Conservation (phyloP, 2,888 invertebrate genomes). For the Dasypogon diadema region DNA sequence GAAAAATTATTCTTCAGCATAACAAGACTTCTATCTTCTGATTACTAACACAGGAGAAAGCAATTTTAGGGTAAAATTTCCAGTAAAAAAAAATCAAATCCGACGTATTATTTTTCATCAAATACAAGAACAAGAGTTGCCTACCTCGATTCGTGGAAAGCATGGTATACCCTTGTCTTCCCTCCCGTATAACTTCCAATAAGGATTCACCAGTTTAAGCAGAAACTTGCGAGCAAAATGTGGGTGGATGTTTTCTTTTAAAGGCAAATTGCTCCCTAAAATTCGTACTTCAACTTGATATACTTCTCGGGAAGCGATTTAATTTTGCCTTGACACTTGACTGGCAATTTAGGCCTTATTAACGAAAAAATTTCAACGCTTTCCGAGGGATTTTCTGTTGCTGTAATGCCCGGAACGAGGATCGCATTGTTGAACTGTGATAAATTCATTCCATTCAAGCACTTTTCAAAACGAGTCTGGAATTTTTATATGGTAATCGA, state of each 20-base stretch:
- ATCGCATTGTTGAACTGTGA: neutral
- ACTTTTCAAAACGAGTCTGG: neutral
- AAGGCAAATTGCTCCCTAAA: neutral
- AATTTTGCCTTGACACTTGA: constrained; percentile 36
- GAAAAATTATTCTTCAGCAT: no score
- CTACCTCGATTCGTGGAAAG: neutral
- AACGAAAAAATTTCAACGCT: constrained; percentile 11
- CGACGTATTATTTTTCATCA: constrained; percentile 7
- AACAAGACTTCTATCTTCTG: no score
- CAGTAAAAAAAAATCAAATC: no score
- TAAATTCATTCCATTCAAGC: neutral
- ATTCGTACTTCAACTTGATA: constrained; percentile 12
- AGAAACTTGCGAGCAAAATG: neutral
- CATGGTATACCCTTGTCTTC: neutral
- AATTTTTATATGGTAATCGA: neutral
- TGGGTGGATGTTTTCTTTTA: neutral
- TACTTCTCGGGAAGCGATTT: constrained; percentile 32
- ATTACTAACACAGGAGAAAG: no score
- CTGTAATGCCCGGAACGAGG: neutral
- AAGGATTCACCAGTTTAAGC: neutral
- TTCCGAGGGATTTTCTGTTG: neutral
- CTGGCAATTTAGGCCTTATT: constrained; percentile 35
- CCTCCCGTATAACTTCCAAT: constrained; percentile 1
- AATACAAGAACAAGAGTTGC: constrained; percentile 1
- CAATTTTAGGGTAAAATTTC: no score